Conservation (phyloP, 2,797 vertebrate genomes). For the Phyllotis vaccarum region DNA sequence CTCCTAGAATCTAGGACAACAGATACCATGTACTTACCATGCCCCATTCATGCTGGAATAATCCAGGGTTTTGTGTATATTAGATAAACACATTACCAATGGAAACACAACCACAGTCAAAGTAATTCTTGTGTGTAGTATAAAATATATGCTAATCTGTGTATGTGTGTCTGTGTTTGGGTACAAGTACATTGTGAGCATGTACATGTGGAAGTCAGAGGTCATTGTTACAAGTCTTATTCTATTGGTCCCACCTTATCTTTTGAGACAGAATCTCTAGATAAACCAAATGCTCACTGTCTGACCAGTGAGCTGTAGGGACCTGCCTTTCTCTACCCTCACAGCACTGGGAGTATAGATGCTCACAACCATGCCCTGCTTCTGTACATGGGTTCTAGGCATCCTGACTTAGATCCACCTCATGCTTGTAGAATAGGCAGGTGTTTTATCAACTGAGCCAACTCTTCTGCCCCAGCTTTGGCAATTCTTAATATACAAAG, state of each 20-base stretch:
- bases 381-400: neutral
- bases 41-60: neutral
- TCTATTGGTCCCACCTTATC: neutral
- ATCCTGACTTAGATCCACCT: neutral
- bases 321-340: neutral
- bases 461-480: neutral
- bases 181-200: too few species aligned
- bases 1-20: neutral
- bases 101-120: neutral
- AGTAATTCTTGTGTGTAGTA: neutral
- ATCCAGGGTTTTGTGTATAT: neutral
- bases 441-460: neutral
- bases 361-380: neutral
- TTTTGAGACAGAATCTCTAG: neutral
- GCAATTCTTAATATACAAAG: constrained; percentile 6
- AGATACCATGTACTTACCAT: neutral
- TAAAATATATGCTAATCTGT: neutral
- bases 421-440: neutral
- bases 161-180: neutral
- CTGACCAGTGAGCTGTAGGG: neutral
- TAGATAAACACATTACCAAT: neutral
- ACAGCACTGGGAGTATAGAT: neutral
- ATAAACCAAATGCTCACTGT: neutral
- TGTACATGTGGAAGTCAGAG: neutral
- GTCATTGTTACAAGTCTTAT: neutral